Conservation (phyloP, 2,888 invertebrate genomes). For the Drosophila ustulata region DNA sequence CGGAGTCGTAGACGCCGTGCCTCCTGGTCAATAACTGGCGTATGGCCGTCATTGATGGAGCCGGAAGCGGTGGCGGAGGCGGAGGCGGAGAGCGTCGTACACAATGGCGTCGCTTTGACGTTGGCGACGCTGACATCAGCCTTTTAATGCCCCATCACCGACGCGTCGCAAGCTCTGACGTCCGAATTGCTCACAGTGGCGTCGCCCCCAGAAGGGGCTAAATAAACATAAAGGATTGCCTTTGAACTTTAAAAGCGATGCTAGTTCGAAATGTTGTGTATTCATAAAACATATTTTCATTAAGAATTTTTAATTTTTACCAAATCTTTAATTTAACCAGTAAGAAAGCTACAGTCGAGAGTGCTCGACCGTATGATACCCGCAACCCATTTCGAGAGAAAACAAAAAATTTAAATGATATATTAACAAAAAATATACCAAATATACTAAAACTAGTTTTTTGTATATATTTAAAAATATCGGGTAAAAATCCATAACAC, state of each 20-base stretch:
- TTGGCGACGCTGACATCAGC: constrained; percentile 66
- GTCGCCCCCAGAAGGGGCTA: not conserved
- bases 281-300: no score
- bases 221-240: not conserved
- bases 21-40: constrained; percentile 55
- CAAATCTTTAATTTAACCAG: no score
- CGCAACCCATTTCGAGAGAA: no score
- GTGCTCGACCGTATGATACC: no score
- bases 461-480: no score
- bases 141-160: constrained; percentile 37
- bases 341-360: no score
- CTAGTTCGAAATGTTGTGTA: not conserved
- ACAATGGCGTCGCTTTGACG: constrained; percentile 38
- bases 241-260: not conserved
- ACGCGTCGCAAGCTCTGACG: constrained; percentile 23
- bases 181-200: constrained; percentile 39
- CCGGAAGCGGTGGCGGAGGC: not conserved
- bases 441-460: no score
- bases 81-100: not conserved
- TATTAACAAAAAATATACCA: no score
- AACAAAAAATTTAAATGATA: no score
- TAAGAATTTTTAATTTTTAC: no score
- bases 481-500: no score
- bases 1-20: constrained; percentile 29
- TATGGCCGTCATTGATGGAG: not conserved